A percentile compares a stretch with the other conserved stretches of the same genome.
Evolutionary conservation across 1,140 invertebrate species (phyloP).

Genomic region (Delia radicum): DNA sequence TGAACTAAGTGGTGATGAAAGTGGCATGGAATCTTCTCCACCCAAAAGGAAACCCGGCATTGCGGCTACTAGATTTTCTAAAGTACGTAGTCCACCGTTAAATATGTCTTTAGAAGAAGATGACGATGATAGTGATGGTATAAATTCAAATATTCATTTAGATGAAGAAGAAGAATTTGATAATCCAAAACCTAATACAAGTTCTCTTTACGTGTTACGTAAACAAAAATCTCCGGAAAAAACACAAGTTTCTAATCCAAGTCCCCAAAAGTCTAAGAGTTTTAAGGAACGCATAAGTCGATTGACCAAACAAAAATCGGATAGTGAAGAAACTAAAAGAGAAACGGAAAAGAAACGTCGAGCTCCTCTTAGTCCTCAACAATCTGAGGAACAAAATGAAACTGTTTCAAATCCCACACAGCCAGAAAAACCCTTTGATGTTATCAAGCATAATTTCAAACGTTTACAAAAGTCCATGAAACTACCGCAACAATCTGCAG

Average conservation of each 20-base stretch:
- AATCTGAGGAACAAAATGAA: slow-evolving; percentile 19
- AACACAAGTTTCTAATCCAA: neutral
- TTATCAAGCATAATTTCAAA: slow-evolving; percentile 34
- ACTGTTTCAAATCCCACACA: neutral
- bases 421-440: slow-evolving; percentile 15
- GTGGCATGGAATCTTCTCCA: slow-evolving; percentile 38
- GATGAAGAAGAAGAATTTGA: neutral
- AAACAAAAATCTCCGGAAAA: neutral
- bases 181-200: neutral
- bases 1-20: slow-evolving; percentile 42
- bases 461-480: slow-evolving; percentile 43
- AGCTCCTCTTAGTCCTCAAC: slow-evolving; percentile 26
- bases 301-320: neutral
- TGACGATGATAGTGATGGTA: neutral
- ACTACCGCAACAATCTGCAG: slow-evolving; percentile 31
- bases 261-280: neutral
- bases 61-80: slow-evolving; percentile 43
- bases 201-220: neutral
- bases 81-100: slow-evolving; percentile 42
- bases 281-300: neutral
- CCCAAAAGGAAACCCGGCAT: slow-evolving; percentile 37
- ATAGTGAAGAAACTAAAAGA: neutral
- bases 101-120: slow-evolving; percentile 8
- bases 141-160: neutral
- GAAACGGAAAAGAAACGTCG: slow-evolving; percentile 5